These are phyloP conservation scores for Pomacea maculata DNA, from an alignment of 1,140 invertebrate species.

Conservation along the genomic window DNA sequence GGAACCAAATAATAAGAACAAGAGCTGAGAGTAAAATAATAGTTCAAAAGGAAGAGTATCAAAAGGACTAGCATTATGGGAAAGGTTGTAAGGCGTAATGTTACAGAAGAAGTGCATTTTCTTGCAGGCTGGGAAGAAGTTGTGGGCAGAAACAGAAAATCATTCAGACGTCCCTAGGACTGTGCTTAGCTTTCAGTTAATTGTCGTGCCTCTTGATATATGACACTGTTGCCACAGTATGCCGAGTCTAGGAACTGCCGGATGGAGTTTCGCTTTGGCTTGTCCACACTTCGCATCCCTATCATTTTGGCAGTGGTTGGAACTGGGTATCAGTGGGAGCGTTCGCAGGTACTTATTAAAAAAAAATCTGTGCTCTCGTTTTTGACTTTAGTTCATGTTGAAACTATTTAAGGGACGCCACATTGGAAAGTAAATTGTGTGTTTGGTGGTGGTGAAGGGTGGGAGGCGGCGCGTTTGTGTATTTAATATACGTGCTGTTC, in stretches of 20 bases:
- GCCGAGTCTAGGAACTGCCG: slow-evolving; percentile 56
- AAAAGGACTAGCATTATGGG: too few relatives aligned
- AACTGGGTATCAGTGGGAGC: slow-evolving; percentile 57
- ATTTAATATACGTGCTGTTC: background rate
- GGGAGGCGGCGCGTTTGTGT: background rate
- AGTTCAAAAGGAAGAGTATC: too few relatives aligned
- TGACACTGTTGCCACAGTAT: slow-evolving; percentile 44
- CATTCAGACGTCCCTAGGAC: background rate
- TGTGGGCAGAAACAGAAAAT: background rate
- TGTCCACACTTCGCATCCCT: slow-evolving; percentile 52
- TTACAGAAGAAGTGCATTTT: too few relatives aligned
- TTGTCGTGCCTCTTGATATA: background rate
- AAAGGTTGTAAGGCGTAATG: too few relatives aligned
- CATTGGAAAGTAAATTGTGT: background rate
- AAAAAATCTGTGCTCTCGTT: too few relatives aligned
- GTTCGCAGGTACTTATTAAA: slow-evolving; percentile 42
- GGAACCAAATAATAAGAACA: too few relatives aligned
- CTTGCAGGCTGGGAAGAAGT: too few relatives aligned
- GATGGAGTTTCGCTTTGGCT: slow-evolving; percentile 62
- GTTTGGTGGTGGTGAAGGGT: background rate
- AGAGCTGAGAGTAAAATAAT: too few relatives aligned
- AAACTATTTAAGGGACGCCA: background rate
- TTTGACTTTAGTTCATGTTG: too few relatives aligned
- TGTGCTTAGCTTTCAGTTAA: background rate
- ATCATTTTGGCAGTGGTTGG: slow-evolving; percentile 58